Percentiles rank a stretch among this genome's conserved stretches.
These are phyloP conservation scores for Butorides virescens DNA, from an alignment of 2,113 vertebrate genomes.

Conservation along the genomic window DNA sequence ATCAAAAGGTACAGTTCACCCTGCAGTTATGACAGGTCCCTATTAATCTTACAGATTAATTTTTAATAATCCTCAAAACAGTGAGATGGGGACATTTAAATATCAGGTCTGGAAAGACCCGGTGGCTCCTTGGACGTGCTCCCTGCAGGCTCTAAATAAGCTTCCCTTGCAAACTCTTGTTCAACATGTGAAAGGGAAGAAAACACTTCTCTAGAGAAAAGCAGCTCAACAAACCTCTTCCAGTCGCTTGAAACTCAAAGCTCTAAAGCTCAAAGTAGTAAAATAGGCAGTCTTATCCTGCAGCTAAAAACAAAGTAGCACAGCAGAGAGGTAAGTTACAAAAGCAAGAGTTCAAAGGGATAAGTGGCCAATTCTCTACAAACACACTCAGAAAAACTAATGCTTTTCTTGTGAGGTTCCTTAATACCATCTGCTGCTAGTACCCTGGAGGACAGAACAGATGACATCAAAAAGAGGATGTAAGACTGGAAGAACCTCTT, in stretches of 20 bases:
- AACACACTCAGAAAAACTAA: not conserved
- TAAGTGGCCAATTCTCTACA: not conserved
- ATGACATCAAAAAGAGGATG: not conserved
- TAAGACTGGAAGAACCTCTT: not conserved
- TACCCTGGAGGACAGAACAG: fast-evolving
- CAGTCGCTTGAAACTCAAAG: not conserved
- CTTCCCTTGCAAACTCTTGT: not conserved
- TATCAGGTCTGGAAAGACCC: not conserved
- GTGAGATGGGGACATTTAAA: not conserved
- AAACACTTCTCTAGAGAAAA: not conserved
- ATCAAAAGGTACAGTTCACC: not conserved
- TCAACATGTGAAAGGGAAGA: not conserved
- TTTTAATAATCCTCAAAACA: not conserved
- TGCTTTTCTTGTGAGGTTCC: not conserved
- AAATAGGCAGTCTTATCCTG: not conserved
- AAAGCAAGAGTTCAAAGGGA: not conserved
- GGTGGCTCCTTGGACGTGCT: not conserved
- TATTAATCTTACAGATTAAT: not conserved
- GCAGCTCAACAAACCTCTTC: not conserved
- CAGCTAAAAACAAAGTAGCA: not conserved
- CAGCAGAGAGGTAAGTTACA: not conserved
- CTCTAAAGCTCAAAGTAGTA: not conserved
- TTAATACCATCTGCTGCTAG: not conserved
- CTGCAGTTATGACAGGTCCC: not conserved
- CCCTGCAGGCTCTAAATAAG: not conserved